These are phyloP conservation scores for Trypoxylon attenuatum DNA, from an alignment of 2,888 invertebrate genomes.

Conservation along the genomic window DNA sequence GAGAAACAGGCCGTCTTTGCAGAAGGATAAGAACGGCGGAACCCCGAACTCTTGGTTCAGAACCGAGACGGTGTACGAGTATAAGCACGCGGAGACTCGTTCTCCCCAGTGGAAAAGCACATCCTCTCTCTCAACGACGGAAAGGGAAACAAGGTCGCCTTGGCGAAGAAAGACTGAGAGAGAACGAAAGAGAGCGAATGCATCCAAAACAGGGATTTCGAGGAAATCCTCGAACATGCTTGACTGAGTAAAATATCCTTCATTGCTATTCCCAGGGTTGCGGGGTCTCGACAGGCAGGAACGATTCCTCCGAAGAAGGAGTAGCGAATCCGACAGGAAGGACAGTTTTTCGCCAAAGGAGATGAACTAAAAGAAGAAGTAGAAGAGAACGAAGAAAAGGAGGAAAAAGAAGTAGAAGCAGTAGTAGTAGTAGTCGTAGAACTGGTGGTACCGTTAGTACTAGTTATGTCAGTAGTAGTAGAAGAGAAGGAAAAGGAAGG, in stretches of 20 bases:
- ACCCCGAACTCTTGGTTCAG: too few species aligned
- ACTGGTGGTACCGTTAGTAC: too few species aligned
- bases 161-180: conserved; percentile 10
- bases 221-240: conserved; percentile 61
- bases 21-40: background rate
- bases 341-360: conserved; percentile 24
- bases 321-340: conserved; percentile 24
- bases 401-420: conserved; percentile 32
- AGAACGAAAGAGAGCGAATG: conserved; percentile 29
- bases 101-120: too few species aligned
- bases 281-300: conserved; percentile 45
- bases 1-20: background rate
- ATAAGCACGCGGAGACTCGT: background rate
- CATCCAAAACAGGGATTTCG: conserved; percentile 68
- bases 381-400: conserved; percentile 23
- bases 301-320: conserved; percentile 9
- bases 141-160: conserved; percentile 14
- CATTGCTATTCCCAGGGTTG: conserved; percentile 63
- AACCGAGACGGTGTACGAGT: too few species aligned
- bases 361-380: conserved; percentile 28
- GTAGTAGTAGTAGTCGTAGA: too few species aligned
- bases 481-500: too few species aligned
- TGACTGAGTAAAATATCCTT: conserved; percentile 68
- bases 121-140: too few species aligned
- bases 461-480: too few species aligned